Conservation (phyloP, 1,140 invertebrate genomes). For the Chelonus insularis region DNA sequence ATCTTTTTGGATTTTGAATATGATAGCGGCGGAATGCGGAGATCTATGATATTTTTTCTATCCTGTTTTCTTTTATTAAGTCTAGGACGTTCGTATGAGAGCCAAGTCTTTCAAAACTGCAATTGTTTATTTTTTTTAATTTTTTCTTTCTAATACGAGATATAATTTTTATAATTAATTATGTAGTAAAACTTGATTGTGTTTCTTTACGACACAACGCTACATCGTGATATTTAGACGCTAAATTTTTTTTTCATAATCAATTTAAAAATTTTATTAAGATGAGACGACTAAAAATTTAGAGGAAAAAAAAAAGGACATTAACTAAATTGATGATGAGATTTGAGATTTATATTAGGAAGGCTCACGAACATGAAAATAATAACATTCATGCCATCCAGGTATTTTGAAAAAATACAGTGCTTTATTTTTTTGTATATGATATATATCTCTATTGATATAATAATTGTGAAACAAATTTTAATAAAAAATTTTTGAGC, state of each 20-base stretch:
- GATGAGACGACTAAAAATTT: no score
- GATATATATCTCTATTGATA: slow-evolving; percentile 39
- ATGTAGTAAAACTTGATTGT: slow-evolving; percentile 33
- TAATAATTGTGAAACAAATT: no score
- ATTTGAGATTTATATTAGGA: no score
- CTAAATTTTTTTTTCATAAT: slow-evolving; percentile 41
- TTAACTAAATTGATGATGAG: no score
- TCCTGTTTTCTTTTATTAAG: slow-evolving; percentile 14
- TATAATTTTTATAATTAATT: slow-evolving; percentile 27
- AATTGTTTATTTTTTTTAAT: slow-evolving; percentile 28
- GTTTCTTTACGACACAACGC: slow-evolving; percentile 30
- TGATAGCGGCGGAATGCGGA: slow-evolving; percentile 11
- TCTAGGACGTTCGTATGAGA: slow-evolving; percentile 20
- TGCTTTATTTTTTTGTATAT: slow-evolving; percentile 54
- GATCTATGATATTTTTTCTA: slow-evolving; percentile 14
- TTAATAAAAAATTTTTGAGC: no score
- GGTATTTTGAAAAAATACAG: slow-evolving; percentile 46
- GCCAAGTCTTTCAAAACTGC: slow-evolving; percentile 28
- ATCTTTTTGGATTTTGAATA: neutral
- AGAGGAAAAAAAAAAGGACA: no score
- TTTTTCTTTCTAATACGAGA: slow-evolving; percentile 30
- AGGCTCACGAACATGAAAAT: no score
- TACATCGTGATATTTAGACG: slow-evolving; percentile 56
- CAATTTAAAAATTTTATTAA: no score
- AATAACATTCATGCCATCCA: slow-evolving; percentile 42